Conservation (phyloP, 2,888 invertebrate genomes). For the Acrocera orbiculus region DNA sequence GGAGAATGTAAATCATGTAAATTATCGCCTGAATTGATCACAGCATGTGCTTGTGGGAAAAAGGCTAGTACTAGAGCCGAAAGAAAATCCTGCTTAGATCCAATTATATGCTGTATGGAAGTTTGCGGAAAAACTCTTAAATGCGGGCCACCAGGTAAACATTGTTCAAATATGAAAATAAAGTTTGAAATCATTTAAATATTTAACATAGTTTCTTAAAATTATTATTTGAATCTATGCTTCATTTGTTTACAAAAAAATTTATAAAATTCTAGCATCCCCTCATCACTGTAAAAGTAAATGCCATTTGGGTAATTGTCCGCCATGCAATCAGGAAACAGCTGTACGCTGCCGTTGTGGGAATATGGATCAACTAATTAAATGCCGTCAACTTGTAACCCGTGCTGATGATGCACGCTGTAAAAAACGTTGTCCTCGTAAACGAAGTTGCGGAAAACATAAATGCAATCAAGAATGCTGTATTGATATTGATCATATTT, state of each 20-base stretch:
- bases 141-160: conserved; percentile 48
- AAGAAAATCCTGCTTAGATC: conserved; percentile 57
- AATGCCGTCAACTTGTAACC: conserved; percentile 52
- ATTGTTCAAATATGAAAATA: too few species aligned
- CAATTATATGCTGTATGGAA: conserved; percentile 64
- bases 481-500: conserved; percentile 69
- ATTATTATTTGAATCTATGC: neutral
- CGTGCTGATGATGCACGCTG: conserved; percentile 62
- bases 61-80: conserved; percentile 31
- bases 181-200: too few species aligned
- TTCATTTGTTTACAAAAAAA: too few species aligned
- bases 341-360: conserved; percentile 71
- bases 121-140: conserved; percentile 44
- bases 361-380: conserved; percentile 62
- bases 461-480: conserved; percentile 85
- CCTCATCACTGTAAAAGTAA: conserved; percentile 45
- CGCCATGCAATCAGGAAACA: conserved; percentile 57
- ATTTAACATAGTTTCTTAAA: too few species aligned
- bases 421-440: conserved; percentile 79
- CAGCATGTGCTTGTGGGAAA: conserved; percentile 62
- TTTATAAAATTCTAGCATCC: conserved; percentile 21
- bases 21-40: conserved; percentile 40
- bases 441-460: conserved; percentile 70
- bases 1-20: conserved; percentile 48
- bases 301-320: conserved; percentile 57